Percentiles rank a stretch among this genome's conserved stretches.
These are phyloP conservation scores for Zalophus californianus DNA, from an alignment of 2,797 vertebrate genomes.

Conservation along the genomic window DNA sequence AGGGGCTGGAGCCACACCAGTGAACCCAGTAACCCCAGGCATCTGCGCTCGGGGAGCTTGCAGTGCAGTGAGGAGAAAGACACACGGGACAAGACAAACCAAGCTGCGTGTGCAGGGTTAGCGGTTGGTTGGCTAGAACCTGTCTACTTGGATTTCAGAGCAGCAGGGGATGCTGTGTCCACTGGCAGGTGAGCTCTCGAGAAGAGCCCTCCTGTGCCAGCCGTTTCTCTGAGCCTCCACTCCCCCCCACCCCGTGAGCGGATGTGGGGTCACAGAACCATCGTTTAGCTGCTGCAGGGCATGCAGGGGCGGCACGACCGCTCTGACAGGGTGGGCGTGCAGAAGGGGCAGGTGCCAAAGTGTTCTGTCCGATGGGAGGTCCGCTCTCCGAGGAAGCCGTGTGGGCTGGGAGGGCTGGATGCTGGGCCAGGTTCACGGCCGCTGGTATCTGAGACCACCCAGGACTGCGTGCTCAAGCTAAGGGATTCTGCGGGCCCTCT, in stretches of 20 bases:
- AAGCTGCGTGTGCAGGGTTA: rapidly evolving
- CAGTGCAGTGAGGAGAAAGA: rapidly evolving
- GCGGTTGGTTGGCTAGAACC: neutral
- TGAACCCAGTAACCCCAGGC: rapidly evolving
- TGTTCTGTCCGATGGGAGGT: neutral
- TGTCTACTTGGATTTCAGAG: rapidly evolving
- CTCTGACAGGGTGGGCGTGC: rapidly evolving
- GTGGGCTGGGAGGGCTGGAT: too few species aligned
- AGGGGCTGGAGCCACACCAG: neutral
- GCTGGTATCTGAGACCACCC: neutral
- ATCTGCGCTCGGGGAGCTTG: rapidly evolving
- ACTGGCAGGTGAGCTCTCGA: rapidly evolving
- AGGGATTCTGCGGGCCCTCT: too few species aligned
- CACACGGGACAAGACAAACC: rapidly evolving
- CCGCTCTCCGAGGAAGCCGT: neutral
- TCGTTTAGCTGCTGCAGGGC: too few species aligned
- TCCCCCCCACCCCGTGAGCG: rapidly evolving
- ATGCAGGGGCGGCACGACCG: rapidly evolving
- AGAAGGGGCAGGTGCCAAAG: rapidly evolving
- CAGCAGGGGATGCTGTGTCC: rapidly evolving
- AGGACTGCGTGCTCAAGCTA: rapidly evolving
- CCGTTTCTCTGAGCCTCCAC: too few species aligned
- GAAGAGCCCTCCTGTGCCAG: neutral
- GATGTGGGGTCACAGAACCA: neutral
- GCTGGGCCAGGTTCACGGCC: rapidly evolving